A percentile compares a stretch with the other conserved stretches of the same genome.
Conservation (phyloP, 92 coral and sea anemone genomes). For the Scolanthus callimorphus region DNA sequence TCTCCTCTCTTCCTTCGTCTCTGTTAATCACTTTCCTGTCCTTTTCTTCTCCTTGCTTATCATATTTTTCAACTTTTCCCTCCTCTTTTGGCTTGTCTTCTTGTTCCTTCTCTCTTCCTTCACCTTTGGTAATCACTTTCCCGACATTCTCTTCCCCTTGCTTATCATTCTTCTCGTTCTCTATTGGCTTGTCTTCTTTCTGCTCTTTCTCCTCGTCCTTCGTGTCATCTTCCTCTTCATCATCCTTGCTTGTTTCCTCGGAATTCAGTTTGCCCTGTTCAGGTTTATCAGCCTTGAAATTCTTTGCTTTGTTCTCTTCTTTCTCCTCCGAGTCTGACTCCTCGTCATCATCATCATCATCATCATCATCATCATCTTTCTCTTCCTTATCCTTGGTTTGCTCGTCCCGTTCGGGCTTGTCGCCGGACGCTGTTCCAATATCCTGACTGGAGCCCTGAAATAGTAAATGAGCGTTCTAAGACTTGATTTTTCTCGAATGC, state of each 20-base stretch:
- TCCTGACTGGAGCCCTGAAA: background rate
- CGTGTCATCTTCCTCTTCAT: background rate
- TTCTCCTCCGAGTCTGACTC: background rate
- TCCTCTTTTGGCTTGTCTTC: background rate
- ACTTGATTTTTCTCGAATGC: too few relatives aligned
- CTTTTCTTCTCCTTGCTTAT: background rate
- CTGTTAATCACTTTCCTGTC: background rate
- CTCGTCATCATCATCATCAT: constrained; percentile 7
- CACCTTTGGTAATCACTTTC: background rate
- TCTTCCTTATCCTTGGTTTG: background rate
- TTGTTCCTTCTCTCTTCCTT: background rate
- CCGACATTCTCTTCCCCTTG: background rate
- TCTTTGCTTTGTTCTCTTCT: background rate
- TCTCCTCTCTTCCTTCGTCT: constrained; percentile 7
- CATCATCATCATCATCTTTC: background rate
- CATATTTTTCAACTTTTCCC: background rate
- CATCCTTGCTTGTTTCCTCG: constrained; percentile 4
- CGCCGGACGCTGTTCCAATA: background rate
- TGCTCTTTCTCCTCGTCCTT: constrained; percentile 1
- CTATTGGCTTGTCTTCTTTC: constrained; percentile 3
- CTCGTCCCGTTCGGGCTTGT: background rate
- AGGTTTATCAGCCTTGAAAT: background rate
- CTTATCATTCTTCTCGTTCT: background rate
- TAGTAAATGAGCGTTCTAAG: too few relatives aligned
- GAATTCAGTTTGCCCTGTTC: background rate